Evolutionary conservation across 2,113 vertebrate genomes (phyloP).

Genomic region (Hymenochirus boettgeri): DNA sequence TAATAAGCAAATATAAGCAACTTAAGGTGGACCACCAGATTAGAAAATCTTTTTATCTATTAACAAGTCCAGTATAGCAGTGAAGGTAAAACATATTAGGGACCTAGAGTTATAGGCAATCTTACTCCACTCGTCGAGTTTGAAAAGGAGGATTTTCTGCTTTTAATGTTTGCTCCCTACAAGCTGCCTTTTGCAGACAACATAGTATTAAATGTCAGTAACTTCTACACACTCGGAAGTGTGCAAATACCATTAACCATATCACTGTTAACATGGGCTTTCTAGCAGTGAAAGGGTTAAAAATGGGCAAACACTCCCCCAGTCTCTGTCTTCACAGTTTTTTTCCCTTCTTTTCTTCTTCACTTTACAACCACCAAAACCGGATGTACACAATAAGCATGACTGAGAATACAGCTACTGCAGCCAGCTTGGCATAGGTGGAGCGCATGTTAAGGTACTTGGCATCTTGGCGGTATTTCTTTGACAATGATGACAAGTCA

Average conservation of each 20-base stretch:
- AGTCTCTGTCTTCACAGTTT: slow-evolving; percentile 9
- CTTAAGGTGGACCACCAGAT: neutral
- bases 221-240: neutral
- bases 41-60: neutral
- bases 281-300: neutral
- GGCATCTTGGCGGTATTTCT: slow-evolving; percentile 95
- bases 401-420: slow-evolving; percentile 91
- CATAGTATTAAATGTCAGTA: neutral
- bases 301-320: neutral
- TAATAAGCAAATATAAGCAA: neutral
- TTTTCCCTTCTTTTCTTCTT: neutral
- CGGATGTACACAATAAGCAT: slow-evolving; percentile 97
- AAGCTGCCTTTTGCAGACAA: neutral
- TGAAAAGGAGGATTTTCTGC: neutral
- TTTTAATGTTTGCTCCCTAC: neutral
- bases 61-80: neutral
- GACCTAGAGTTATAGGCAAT: neutral
- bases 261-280: neutral
- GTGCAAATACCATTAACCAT: slow-evolving; percentile 6
- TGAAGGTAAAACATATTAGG: neutral
- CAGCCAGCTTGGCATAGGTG: slow-evolving; percentile 94
- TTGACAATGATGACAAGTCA: slow-evolving; percentile 93
- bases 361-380: slow-evolving; percentile 96
- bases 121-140: neutral
- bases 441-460: slow-evolving; percentile 98